Conservation (phyloP, 2,888 invertebrate species). For the Lasius fuliginosus region DNA sequence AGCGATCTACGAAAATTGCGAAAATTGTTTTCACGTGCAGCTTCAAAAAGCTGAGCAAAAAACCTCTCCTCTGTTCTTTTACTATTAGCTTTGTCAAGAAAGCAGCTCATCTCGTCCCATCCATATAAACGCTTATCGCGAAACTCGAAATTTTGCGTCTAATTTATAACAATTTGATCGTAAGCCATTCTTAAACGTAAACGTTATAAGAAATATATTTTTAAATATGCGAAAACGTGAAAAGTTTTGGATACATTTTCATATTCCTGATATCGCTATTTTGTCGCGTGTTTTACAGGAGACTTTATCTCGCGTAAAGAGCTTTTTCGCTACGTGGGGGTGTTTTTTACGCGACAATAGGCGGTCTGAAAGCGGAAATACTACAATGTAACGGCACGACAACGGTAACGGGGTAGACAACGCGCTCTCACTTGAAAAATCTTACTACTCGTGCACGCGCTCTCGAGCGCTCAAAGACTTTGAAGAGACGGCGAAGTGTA, state of each 20-base stretch:
- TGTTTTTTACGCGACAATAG: constrained; percentile 34
- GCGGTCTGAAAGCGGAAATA: constrained; percentile 35
- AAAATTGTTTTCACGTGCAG: constrained; percentile 15
- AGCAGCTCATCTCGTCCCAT: neutral
- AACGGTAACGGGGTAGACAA: constrained; percentile 24
- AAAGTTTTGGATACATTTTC: constrained; percentile 5
- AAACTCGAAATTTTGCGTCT: neutral
- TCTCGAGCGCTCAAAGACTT: constrained; percentile 54
- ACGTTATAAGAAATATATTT: neutral
- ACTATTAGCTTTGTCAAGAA: neutral
- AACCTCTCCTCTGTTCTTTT: neutral
- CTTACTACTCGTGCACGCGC: constrained; percentile 53
- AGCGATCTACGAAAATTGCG: neutral
- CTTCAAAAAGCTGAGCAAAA: neutral
- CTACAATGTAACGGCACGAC: constrained; percentile 19
- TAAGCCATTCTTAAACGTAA: neutral
- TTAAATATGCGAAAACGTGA: neutral
- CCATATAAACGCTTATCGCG: neutral
- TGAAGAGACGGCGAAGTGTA: constrained; percentile 33
- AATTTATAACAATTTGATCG: neutral
- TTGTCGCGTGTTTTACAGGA: constrained; percentile 7
- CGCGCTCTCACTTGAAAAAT: constrained; percentile 52
- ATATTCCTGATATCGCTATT: constrained; percentile 8
- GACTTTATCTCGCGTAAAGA: constrained; percentile 22
- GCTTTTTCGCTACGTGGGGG: constrained; percentile 30